phyloP scores from a whole-genome alignment of 1,140 invertebrate species.

The Leptoteleia sp. region DNA sequence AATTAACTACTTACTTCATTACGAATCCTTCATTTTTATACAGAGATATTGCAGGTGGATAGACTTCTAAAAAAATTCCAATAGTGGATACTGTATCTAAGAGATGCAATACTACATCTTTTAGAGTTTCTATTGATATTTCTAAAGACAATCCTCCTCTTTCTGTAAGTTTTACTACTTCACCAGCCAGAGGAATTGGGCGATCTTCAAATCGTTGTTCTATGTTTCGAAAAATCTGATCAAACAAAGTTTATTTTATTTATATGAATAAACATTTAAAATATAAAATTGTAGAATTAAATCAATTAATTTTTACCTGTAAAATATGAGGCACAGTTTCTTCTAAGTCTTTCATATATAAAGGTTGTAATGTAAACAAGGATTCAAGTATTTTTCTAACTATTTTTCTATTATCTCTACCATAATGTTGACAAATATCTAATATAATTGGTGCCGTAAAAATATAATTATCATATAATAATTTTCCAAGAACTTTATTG shows the following conservation, averaged over 20 bases:
- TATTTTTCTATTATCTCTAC: conserved; percentile 84
- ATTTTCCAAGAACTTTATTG: conserved; percentile 84
- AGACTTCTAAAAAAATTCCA: conserved; percentile 84
- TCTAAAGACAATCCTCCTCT: conserved; percentile 59
- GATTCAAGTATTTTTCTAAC: conserved; percentile 85
- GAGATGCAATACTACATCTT: conserved; percentile 87
- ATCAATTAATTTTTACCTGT: conserved; percentile 62
- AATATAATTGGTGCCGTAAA: conserved; percentile 91
- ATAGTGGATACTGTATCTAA: conserved; percentile 87
- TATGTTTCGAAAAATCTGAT: conserved; percentile 70
- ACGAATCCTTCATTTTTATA: conserved; percentile 83
- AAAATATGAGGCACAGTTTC: conserved; percentile 82
- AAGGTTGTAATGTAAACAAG: conserved; percentile 86
- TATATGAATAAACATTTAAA: conserved; percentile 3
- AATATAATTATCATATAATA: conserved; percentile 90
- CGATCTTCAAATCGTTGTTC: conserved; percentile 69
- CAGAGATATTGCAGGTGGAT: conserved; percentile 78
- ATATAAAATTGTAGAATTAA: background rate
- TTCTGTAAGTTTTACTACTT: conserved; percentile 80
- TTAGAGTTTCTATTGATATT: conserved; percentile 81
- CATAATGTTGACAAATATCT: conserved; percentile 89
- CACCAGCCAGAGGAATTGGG: conserved; percentile 68
- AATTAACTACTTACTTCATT: conserved; percentile 73
- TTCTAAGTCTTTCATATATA: conserved; percentile 88
- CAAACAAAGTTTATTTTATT: no score